Base-by-base conservation (phyloP, 1,140 invertebrate genomes). In the Mya arenaria region DNA sequence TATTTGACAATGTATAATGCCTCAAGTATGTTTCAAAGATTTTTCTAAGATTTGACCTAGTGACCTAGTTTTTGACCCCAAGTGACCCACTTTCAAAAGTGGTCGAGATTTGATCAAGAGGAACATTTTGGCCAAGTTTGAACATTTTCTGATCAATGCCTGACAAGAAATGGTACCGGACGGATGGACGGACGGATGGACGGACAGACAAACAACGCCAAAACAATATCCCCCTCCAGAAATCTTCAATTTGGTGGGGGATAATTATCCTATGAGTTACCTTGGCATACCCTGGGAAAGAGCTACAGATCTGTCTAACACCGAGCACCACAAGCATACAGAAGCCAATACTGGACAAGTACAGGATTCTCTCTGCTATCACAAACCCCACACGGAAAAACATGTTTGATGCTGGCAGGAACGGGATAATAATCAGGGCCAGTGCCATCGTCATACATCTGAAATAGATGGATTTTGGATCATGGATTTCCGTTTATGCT, bases 311-410 rank as follows among this genome's bases (percentile, higher is more conserved):
- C 3, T 83, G 75, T 15, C 79, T 23, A 3, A 87, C 44, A 28
- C 87, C 90, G 0, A 90, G 69, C 3, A 96, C 97, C 1, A 99
- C 94, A 4, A 99, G 93, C 89, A 99, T 95, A 92, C 97, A 99
- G 93, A 97, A 98, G 8, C 98, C 98, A 96, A 98, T 98, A 0
- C 97, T 98, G 3, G 98, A 97, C 92, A 99, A 96, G 92, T 99
- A 99, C 0, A 99, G 94, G 36, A 99, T 96, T 86, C 98, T 93
- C 93, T 99, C 98, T 1, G 98, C 98, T 17, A 99, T 95, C 34
- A 99, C 98, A 93, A 99, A 99, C 3, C 98, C 98, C 73, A 99
- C 98, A 0, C 98, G 97, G 90, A 99, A 98, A 92, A 99, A 98
- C 10, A 99, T 93, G 94, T 99, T 99, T 48, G 97, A 97, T 0